Evolutionary conservation across 37 sponge, comb jelly and placozoan species (phyloP), one percentile per base, ranked within the genome.

Genomic region (Spongilla lacustris): DNA sequence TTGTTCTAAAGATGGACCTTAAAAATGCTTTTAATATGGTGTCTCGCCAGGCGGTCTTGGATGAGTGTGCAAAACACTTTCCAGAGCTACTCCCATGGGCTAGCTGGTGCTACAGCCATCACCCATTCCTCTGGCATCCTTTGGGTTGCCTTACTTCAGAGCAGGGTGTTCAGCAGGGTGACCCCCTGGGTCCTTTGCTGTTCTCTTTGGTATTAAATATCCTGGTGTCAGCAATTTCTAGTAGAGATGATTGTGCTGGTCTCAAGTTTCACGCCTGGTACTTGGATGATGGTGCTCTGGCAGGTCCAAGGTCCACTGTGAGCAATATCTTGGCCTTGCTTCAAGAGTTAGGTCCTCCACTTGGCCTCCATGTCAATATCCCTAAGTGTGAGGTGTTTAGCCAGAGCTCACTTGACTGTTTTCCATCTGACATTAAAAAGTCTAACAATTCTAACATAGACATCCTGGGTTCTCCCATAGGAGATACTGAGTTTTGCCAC

Each of bases 151-250:
- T 82, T 24, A 71, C 34, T 31, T 82, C 83, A 22, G 73, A 29
- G 27, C 25, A 82, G 28, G 83, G 74, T n/a, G 83, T 83, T 25
- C 83, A 83, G 74, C 74, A 83, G 74, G 83, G 83, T 25, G 74
- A 83, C 25, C 83, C 73, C 74, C 66, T 83, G 30, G 83, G 73
- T 22, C 74, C 83, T 24, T 48, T 83, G n/a, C 83, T 83, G 31
- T 83, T 83, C 31, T 72, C 73, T 72, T 25, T 73, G 58, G 58
- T 58, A 58, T 58, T 58, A 58, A 58, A 58, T 58, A 58, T 58
- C 21, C 58, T 58, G 14, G 58, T 58, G 58, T 58, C 58, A 58
- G 58, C 14, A 58, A 58, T 58, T 17, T 58, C 58, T 19, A 58
- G 58, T 17, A 58, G 58, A 58, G 58, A 17, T 58, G 58, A 58